Evolutionary conservation across 1,140 invertebrate species (phyloP).

Genomic region (Philopotamus ludificatus): DNA sequence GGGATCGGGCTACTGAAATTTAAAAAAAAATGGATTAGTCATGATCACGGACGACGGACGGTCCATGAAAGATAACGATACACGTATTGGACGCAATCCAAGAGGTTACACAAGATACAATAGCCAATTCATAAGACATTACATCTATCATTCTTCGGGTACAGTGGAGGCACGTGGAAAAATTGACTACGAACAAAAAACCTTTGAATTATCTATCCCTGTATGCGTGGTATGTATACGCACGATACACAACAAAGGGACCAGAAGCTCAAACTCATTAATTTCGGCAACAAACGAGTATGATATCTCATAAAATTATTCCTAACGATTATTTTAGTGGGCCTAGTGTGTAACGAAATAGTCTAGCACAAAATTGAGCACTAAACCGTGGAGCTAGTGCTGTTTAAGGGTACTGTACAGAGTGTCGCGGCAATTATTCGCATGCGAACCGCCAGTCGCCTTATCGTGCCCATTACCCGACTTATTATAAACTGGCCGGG

Average conservation of each 20-base stretch:
- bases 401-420: neutral
- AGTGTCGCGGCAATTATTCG: neutral
- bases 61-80: neutral
- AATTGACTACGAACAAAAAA: no score
- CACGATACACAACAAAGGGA: no score
- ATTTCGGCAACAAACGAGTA: neutral
- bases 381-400: neutral
- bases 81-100: neutral
- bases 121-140: neutral
- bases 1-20: neutral
- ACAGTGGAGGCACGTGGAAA: neutral
- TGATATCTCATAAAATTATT: conserved; percentile 7
- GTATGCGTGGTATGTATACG: no score
- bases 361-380: neutral
- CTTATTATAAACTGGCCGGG: neutral
- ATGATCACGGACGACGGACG: neutral
- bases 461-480: neutral
- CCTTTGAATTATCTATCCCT: no score
- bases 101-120: neutral
- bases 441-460: neutral
- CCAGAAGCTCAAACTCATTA: neutral
- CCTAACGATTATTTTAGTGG: neutral
- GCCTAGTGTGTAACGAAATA: neutral
- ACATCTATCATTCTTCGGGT: neutral
- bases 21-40: neutral